Evolutionary conservation across 2,797 vertebrate genomes (phyloP).

Genomic region (Anas bernieri): DNA sequence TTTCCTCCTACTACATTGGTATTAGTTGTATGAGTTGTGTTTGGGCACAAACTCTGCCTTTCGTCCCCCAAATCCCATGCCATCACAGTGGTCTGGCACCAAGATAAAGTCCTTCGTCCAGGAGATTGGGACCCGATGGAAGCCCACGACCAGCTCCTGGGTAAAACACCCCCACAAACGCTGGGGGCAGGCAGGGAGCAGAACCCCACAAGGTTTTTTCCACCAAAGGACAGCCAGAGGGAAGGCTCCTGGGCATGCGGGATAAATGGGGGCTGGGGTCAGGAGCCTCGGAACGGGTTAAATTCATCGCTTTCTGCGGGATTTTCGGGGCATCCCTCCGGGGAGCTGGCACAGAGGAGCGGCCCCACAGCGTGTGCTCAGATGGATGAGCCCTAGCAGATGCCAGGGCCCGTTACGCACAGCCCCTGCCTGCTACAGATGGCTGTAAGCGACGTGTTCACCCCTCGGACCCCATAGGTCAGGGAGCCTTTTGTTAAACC

Average conservation of each 20-base stretch:
- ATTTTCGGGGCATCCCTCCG: neutral
- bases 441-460: neutral
- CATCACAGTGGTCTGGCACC: neutral
- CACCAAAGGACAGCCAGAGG: neutral
- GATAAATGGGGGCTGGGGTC: neutral
- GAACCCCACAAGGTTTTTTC: neutral
- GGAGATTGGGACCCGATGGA: neutral
- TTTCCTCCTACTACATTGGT: neutral
- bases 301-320: neutral
- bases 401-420: neutral
- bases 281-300: neutral
- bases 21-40: neutral
- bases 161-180: neutral
- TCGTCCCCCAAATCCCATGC: neutral
- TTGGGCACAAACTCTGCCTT: neutral
- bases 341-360: neutral
- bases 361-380: neutral
- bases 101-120: rapidly evolving
- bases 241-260: too few relatives aligned
- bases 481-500: neutral
- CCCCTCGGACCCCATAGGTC: neutral
- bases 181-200: neutral
- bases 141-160: neutral
- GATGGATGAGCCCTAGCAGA: neutral
- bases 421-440: neutral